Base-by-base conservation (phyloP, 2,888 invertebrate species). In the Nymphalis polychloros region DNA sequence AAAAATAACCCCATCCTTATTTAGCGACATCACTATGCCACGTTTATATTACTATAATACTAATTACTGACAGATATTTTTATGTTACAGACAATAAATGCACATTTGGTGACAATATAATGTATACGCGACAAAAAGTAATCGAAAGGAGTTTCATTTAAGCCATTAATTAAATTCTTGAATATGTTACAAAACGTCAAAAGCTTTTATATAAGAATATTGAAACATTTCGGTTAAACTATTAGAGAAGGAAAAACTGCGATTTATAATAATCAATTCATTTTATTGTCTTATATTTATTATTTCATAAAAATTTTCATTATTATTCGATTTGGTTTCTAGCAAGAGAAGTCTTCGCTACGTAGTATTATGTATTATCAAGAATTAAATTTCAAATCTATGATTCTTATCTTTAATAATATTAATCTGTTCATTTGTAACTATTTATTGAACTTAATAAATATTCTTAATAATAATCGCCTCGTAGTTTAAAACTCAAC, bases 241-340 rank as follows among this genome's bases (percentile, higher is more conserved):
- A 47, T 47, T 5, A 19, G 53, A 65, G 52, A 60, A 47, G 31
- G 47, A 27, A 50, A 64, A 46, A 64, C 27, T 57, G 57, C 20
- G 50, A 64, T 27, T 59, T 59, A 46, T 10, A 50, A 65, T 61
- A 61, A 65, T 71, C 71, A 71, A 71, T 71, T 71, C 71, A 55
- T 62, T 60, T 71, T 71, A 71, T 71, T 71, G 71, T 71, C 71
- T 62, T 65, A 60, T 60, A 47, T 52, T 60, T 65, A 50, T 50
- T 50, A 59, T 59, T 46, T 59, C 27, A 8, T 13, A 23, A 6
- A 19, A 23, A 2, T 16, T 27, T 16, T 27, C 19, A 23, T 52
- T 27, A 16, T 1, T 31, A n/a, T 8, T 41, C 41, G 41, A 41
- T 55, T 17, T 31, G 17, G 19, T 55, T 17, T n/a, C 53, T 31